Base-by-base conservation (phyloP, 2,797 vertebrate species). In the Rhinatrema bivittatum region DNA sequence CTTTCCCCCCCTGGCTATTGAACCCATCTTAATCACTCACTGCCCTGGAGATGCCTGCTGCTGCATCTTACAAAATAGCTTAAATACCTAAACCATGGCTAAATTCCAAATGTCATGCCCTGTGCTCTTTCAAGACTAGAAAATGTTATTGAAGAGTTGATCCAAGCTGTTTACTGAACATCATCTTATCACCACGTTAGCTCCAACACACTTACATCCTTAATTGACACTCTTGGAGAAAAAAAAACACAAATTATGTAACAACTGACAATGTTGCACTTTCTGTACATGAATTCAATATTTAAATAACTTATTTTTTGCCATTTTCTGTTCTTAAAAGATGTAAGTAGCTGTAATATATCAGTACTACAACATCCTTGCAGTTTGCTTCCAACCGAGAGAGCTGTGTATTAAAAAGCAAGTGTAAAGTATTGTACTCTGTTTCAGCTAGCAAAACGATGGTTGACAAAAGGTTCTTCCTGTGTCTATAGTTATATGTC, bases 251-350 rank as follows among this genome's bases (percentile, higher is more conserved):
- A 79, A 93, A 83, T 91, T 91, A 91, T 80, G 69, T 91, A 91
- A 91, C 89, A 87, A 85, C 87, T 87, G 82, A 90, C 88, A 86
- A 76, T 63, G 78, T 91, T 95, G 88, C 91, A 97, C 92, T 93
- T 95, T 98, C 88, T 94, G 86, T 94, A 93, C 94, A 93, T 95
- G 93, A 94, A 93, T 95, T 91, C 91, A 78, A 91, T 98, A 94
- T 97, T 97, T 99, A 96, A 97, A 93, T 98, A 98, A 97, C 87
- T 98, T 99, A 97, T 98, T 95, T 93, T 86, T 83, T 79, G 81
- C 79, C 79, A 90, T 86, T 77, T 85, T 72, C 71, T 87, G 85
- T 90, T 86, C 85, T 85, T 84, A 87, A 90, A 79, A 80, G 85
- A 85, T 97, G 92, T 96, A 97, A 97, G 91, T 93, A 95, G 86